phyloP scores from a whole-genome alignment of 2,113 vertebrate genomes.

The Coryphaenoides rupestris region DNA sequence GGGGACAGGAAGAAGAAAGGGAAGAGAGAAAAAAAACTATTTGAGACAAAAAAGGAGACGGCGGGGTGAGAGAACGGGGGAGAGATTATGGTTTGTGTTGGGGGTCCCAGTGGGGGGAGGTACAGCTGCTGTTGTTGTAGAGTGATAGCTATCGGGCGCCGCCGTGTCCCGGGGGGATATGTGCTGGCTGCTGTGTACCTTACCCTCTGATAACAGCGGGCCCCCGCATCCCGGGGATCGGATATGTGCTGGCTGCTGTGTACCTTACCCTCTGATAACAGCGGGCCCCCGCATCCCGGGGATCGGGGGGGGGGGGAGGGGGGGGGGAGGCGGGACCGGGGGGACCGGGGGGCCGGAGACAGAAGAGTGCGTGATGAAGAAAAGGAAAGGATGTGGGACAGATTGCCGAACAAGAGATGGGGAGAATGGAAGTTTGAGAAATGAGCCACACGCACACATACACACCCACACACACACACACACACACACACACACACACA shows the following conservation, averaged over 20 bases:
- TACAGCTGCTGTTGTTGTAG: conserved; percentile 66
- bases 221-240: conserved; percentile 44
- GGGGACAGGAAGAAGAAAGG: conserved; percentile 20
- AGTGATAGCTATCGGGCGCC: conserved; percentile 69
- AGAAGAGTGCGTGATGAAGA: conserved; percentile 63
- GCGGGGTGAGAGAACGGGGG: conserved; percentile 32
- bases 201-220: conserved; percentile 59
- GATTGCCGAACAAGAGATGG: conserved; percentile 44
- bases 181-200: conserved; percentile 62
- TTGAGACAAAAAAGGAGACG: conserved; percentile 7
- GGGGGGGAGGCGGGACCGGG: no score
- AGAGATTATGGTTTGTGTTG: conserved; percentile 58
- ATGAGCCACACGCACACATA: no score
- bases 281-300: conserved; percentile 44
- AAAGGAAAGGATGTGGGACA: conserved; percentile 35
- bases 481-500: no score
- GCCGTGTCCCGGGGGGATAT: conserved; percentile 63
- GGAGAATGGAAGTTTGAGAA: conserved; percentile 18
- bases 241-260: conserved; percentile 62
- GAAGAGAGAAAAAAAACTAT: background rate
- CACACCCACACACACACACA: no score
- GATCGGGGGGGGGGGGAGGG: no score
- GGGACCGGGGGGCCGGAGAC: conserved; percentile 51
- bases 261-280: conserved; percentile 66
- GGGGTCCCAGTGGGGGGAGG: conserved; percentile 38